Base-by-base conservation (phyloP, 2,797 vertebrate species). In the Sciaenops ocellatus region DNA sequence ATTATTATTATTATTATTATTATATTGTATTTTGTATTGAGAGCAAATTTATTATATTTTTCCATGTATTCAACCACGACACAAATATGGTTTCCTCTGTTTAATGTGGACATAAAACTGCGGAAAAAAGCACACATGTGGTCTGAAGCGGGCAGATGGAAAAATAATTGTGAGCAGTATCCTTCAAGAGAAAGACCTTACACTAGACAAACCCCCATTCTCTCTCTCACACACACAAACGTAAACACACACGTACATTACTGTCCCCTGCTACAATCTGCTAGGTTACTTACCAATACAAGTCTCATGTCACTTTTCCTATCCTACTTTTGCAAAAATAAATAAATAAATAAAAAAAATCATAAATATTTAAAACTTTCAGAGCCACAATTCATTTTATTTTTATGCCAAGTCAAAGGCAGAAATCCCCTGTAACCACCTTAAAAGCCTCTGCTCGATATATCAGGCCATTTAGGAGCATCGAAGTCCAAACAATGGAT, bases 401-500 rank as follows among this genome's bases (percentile, higher is more conserved):
- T 93, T 92, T 93, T 92, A 91, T 92, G 93, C 91, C 93, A 93
- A 93, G 93, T 93, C 94, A 93, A 94, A 94, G 84, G 83, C 85
- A 92, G 91, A 95, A 96, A 93, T 95, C 94, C 94, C 94, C 69
- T 94, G 94, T 90, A 94, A 94, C 93, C 93, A 90, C 88, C 92
- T 95, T 95, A 95, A 96, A 95, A 96, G 95, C 95, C 90, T 92
- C 87, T 79, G 92, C 91, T 95, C 95, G 63, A 96, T 95, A 95
- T 88, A 94, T 94, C 94, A 94, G 93, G 80, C 93, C 93, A 94
- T 95, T 96, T 96, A 96, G 95, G 87, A 88, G 88, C 93, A 90
- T 94, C 87, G 81, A 94, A 95, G 93, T 95, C 94, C 91, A 93
- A 95, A 95, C 95, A 95, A 95, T 95, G 90, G 95, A 95, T 95